These are phyloP conservation scores for Prunella himalayana DNA, from an alignment of 2,113 vertebrate genomes.

Conservation along the genomic window DNA sequence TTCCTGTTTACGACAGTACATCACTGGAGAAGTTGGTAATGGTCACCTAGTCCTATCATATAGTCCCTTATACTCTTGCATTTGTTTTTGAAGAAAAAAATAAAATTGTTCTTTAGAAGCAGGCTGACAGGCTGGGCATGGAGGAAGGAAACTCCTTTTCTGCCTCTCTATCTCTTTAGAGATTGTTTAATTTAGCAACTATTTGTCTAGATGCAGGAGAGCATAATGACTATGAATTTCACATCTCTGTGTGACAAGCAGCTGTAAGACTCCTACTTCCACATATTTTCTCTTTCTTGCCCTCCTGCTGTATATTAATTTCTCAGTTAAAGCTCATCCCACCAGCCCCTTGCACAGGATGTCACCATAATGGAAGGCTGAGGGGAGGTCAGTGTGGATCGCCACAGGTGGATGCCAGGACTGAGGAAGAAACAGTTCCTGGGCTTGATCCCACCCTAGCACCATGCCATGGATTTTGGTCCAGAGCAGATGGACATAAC, in stretches of 20 bases:
- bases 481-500: neutral
- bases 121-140: neutral
- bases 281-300: neutral
- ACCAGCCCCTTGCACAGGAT: neutral
- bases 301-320: neutral
- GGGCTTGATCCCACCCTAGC: neutral
- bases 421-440: neutral
- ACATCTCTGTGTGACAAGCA: neutral
- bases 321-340: neutral
- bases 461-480: neutral
- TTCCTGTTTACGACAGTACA: neutral
- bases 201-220: neutral
- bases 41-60: neutral
- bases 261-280: neutral
- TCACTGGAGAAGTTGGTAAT: neutral
- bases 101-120: neutral
- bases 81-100: neutral
- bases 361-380: neutral
- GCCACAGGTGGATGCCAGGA: neutral
- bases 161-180: neutral
- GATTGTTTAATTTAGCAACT: neutral
- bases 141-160: neutral
- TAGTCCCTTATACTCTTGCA: neutral
- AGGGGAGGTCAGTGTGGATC: neutral
- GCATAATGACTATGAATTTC: neutral